A percentile compares a stretch with the other conserved stretches of the same genome.
These are phyloP conservation scores for Elgaria multicarinata DNA, from an alignment of 2,113 vertebrate species.

Conservation along the genomic window DNA sequence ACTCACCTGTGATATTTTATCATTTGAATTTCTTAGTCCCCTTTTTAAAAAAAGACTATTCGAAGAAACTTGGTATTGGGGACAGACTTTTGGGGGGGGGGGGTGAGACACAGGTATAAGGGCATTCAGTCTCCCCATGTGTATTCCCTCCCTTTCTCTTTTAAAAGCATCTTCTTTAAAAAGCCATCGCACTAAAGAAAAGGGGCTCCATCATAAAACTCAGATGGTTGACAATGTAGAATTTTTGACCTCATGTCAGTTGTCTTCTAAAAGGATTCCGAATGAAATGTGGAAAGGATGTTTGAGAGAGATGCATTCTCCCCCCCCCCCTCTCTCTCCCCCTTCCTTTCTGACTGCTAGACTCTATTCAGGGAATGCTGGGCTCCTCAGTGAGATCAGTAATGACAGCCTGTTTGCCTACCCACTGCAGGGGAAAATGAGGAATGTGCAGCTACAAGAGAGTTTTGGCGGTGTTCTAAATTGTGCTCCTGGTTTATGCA, in stretches of 20 bases:
- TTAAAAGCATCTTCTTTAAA: too few species aligned
- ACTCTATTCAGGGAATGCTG: neutral
- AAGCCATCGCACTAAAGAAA: too few species aligned
- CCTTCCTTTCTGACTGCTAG: neutral
- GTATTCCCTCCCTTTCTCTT: too few species aligned
- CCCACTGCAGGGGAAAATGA: neutral
- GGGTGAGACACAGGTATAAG: neutral
- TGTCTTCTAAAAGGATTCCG: neutral
- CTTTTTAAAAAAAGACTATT: neutral
- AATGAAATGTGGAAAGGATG: neutral
- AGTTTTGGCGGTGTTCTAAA: neutral
- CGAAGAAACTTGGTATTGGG: neutral
- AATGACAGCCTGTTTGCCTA: neutral
- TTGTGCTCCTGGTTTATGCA: neutral
- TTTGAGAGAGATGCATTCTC: neutral
- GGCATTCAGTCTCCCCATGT: neutral
- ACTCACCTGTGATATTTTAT: neutral
- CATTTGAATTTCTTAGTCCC: too few species aligned
- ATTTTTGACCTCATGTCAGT: neutral
- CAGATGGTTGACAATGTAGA: neutral
- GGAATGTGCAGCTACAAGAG: neutral
- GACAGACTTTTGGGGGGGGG: neutral
- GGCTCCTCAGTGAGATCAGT: neutral
- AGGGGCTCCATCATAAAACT: neutral
- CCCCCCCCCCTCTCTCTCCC: neutral